Evolutionary conservation across 2,888 invertebrate species (phyloP).

Genomic region (Dasypogon diadema): DNA sequence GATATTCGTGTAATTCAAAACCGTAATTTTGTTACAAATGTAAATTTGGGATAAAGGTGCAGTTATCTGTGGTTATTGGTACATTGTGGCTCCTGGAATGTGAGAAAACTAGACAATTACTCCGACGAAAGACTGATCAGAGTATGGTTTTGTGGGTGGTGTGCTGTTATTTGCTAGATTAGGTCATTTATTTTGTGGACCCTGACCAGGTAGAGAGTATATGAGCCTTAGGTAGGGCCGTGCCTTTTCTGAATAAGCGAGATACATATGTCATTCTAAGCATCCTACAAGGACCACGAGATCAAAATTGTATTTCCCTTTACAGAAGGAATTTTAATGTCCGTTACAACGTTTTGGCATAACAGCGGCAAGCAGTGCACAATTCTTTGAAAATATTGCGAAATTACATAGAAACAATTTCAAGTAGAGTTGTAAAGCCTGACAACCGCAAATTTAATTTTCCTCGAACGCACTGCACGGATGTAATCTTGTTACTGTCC

Average conservation of each 20-base stretch:
- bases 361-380: neutral
- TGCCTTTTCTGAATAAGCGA: too few relatives aligned
- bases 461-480: neutral
- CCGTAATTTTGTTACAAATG: constrained; percentile 47
- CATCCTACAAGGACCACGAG: too few relatives aligned
- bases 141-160: neutral
- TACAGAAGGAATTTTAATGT: neutral
- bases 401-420: neutral
- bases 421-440: neutral
- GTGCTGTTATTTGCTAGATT: neutral
- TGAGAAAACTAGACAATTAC: constrained; percentile 7
- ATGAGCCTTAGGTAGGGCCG: too few relatives aligned
- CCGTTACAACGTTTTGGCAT: neutral
- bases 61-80: constrained; percentile 34
- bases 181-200: neutral
- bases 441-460: constrained; percentile 11
- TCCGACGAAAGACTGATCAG: neutral
- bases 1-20: constrained; percentile 32
- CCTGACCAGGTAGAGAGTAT: neutral
- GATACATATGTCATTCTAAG: too few relatives aligned
- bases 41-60: constrained; percentile 42
- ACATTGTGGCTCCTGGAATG: constrained; percentile 29
- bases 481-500: neutral
- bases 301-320: neutral
- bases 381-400: constrained; percentile 6